These are phyloP conservation scores for Xyliphius kryptos DNA, from an alignment of 2,113 vertebrate species.

Conservation along the genomic window DNA sequence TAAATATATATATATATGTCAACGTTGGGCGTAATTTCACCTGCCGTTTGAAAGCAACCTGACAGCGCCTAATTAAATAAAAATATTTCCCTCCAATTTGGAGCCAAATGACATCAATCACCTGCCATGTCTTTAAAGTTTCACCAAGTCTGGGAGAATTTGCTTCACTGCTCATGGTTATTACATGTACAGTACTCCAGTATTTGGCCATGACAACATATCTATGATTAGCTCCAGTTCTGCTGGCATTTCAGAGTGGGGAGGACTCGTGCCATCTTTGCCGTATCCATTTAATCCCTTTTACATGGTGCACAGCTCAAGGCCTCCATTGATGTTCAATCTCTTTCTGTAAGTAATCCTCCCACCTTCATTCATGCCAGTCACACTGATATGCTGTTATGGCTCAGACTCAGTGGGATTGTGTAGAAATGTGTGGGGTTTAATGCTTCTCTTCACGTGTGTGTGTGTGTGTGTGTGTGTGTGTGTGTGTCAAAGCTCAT, in stretches of 20 bases:
- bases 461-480: background rate
- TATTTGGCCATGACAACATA: background rate
- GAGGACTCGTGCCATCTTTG: background rate
- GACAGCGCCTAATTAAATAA: too few relatives aligned
- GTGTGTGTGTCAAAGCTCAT: background rate
- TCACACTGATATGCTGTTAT: constrained; percentile 2
- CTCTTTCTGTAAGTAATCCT: constrained; percentile 13
- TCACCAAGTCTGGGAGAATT: too few relatives aligned
- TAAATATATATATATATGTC: too few relatives aligned
- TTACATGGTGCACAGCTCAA: background rate
- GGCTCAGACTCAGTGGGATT: constrained; percentile 6
- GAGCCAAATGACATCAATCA: too few relatives aligned
- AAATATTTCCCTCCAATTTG: too few relatives aligned
- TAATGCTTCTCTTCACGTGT: background rate
- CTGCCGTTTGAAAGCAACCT: too few relatives aligned
- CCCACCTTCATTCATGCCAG: background rate
- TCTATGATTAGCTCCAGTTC: background rate
- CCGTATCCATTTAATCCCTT: background rate
- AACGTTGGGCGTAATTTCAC: too few relatives aligned
- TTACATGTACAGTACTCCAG: too few relatives aligned
- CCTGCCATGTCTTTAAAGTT: too few relatives aligned
- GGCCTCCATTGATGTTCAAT: background rate
- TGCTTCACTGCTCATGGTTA: too few relatives aligned
- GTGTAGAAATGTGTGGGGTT: background rate
- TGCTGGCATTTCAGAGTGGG: too few relatives aligned